phyloP scores from a whole-genome alignment of 2,113 vertebrate species.

The Physeter macrocephalus region DNA sequence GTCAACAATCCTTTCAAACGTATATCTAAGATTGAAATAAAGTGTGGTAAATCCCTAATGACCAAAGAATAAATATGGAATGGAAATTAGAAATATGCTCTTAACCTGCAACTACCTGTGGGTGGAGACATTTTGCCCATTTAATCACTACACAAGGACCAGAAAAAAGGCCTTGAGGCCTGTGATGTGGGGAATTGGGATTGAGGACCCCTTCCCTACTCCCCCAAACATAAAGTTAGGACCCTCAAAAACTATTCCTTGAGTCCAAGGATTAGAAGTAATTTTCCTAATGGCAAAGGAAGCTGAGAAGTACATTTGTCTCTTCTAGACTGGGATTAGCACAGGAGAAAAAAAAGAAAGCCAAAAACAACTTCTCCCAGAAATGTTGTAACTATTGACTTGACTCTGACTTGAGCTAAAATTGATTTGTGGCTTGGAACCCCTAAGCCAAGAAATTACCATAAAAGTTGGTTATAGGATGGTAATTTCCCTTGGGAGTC shows the following conservation, averaged over 20 bases:
- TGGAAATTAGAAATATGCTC: neutral
- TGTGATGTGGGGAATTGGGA: too few species aligned
- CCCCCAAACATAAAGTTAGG: neutral
- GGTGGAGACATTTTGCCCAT: neutral
- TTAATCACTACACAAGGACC: neutral
- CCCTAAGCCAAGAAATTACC: neutral
- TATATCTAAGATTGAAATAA: neutral
- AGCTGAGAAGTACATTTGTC: neutral
- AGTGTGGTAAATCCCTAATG: neutral
- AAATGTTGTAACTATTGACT: neutral
- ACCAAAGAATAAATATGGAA: neutral
- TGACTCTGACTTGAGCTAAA: neutral
- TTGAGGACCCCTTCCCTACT: neutral
- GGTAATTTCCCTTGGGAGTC: neutral
- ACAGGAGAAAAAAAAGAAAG: neutral
- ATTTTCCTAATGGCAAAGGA: neutral
- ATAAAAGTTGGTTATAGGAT: neutral
- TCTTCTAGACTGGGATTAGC: neutral
- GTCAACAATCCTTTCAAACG: neutral
- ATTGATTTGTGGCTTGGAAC: slow-evolving; percentile 1
- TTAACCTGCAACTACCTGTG: neutral
- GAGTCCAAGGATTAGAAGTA: neutral
- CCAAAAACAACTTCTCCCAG: neutral
- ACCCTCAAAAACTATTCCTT: neutral
- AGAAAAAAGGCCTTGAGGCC: neutral